phyloP scores from a whole-genome alignment of 2,113 vertebrate genomes.

The Dipodomys ordii region DNA sequence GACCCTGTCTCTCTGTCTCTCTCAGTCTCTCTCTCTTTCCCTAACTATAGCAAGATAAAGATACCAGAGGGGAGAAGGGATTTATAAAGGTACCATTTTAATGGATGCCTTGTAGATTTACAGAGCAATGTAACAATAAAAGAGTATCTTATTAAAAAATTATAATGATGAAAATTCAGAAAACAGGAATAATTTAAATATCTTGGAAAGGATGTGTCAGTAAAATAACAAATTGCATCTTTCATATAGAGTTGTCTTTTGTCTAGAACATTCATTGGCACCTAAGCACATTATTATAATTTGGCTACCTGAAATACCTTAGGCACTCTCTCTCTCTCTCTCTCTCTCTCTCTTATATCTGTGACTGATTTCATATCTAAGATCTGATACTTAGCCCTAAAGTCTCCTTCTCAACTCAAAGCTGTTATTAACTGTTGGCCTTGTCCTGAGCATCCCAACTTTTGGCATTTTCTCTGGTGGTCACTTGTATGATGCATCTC shows the following conservation, averaged over 20 bases:
- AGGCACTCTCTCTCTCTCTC: too few species aligned
- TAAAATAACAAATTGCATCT: slow-evolving; percentile 10
- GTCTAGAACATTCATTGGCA: not conserved
- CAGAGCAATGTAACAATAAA: not conserved
- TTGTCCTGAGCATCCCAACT: slow-evolving; percentile 71
- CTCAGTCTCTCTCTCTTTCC: not conserved
- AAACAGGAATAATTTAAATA: not conserved
- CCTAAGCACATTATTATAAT: slow-evolving; percentile 3
- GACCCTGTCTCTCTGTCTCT: too few species aligned
- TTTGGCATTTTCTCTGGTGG: slow-evolving; percentile 72
- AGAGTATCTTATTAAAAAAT: slow-evolving; percentile 52
- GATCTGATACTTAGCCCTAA: too few species aligned
- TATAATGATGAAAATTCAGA: slow-evolving; percentile 48
- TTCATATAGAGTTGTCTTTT: slow-evolving; percentile 52
- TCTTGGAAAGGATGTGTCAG: slow-evolving; percentile 33
- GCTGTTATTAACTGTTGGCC: not conserved
- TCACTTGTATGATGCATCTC: slow-evolving; percentile 79
- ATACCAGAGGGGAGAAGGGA: not conserved
- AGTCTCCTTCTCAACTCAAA: not conserved
- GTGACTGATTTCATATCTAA: slow-evolving; percentile 39
- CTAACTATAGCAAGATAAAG: not conserved
- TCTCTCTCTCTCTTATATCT: too few species aligned
- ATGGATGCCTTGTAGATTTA: not conserved
- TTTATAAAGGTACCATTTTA: not conserved
- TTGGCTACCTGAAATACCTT: not conserved